Conservation (phyloP, 37 sponge, comb jelly and placozoan species). For the Crambe crambe region DNA sequence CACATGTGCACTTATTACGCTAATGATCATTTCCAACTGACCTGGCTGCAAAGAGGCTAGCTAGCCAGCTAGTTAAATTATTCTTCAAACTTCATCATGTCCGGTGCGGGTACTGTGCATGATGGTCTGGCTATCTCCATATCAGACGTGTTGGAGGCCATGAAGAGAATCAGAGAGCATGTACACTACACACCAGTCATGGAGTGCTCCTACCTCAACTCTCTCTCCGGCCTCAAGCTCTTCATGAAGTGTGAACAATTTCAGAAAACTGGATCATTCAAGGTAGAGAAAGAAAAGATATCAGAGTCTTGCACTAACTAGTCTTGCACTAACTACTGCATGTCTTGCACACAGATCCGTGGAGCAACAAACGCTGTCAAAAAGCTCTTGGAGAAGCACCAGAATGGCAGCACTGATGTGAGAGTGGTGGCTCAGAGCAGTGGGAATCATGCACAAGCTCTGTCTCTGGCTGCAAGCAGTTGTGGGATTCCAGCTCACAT, state of each 20-base stretch:
- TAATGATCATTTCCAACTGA: too few species aligned
- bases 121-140: slow-evolving; percentile 13
- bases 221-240: slow-evolving; percentile 47
- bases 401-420: background rate
- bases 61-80: too few species aligned
- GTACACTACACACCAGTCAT: slow-evolving; percentile 71
- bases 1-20: too few species aligned
- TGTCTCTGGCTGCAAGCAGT: slow-evolving; percentile 63
- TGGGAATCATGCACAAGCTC: slow-evolving; percentile 81
- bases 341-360: slow-evolving; percentile 49
- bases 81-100: too few species aligned
- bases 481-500: slow-evolving; percentile 59
- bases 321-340: too few species aligned
- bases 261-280: slow-evolving; percentile 88
- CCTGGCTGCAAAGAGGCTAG: too few species aligned
- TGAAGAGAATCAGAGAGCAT: slow-evolving; percentile 26
- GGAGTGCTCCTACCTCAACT: slow-evolving; percentile 59
- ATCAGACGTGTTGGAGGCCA: slow-evolving; percentile 33
- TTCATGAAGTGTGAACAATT: slow-evolving; percentile 89
- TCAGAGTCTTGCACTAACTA: background rate
- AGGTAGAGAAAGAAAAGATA: slow-evolving; percentile 34
- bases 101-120: too few species aligned
- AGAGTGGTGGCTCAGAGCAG: slow-evolving; percentile 84
- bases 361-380: slow-evolving; percentile 75
- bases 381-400: background rate